Evolutionary conservation across 2,113 vertebrate species (phyloP), one percentile per base, ranked within the genome.

Genomic region (Psilopsiagon aymara): DNA sequence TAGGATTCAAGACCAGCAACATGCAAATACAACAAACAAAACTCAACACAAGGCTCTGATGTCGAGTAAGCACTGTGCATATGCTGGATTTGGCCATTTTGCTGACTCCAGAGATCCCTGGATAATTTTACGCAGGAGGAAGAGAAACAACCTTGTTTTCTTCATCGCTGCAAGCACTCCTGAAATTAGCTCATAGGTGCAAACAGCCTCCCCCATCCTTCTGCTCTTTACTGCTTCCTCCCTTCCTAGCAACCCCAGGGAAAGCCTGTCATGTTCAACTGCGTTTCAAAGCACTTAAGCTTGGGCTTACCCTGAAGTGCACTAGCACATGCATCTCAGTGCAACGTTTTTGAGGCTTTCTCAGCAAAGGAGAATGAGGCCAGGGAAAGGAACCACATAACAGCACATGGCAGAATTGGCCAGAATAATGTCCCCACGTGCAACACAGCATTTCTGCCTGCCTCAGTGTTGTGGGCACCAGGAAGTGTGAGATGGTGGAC

Each of bases 171-270:
- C 52, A 89, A 95, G 69, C 62, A 33, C 77, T 89, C 74, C 83
- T 82, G 74, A 92, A 91, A 86, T 91, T 78, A 95, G 70, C 59
- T 79, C 0, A 0, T 64, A 91, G 70, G 74, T 96, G 92, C 83
- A 81, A 95, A 82, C 43, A 93, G 55, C 90, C 90, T 95, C 92
- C 94, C 43, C 73, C 92, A 88, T 37, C 66, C 86, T 95, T 94
- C 86, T 84, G 88, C 52, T 47, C 66, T 93, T 86, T 70, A 69
- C 49, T 87, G 74, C 94, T 91, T 94, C 62, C 66, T 52, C 90
- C 52, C 62, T 71, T 94, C 83, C 70, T 39, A 86, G 87, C 74
- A 92, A 66, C 49, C 20, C 66, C 62, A 37, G 52, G 57, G 73
- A 78, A 41, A 86, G 37, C 70, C 52, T 82, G 70, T 59, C 41